Evolutionary conservation across 2,797 vertebrate genomes (phyloP), one percentile per base, ranked within the genome.

Genomic region (Menidia menidia): DNA sequence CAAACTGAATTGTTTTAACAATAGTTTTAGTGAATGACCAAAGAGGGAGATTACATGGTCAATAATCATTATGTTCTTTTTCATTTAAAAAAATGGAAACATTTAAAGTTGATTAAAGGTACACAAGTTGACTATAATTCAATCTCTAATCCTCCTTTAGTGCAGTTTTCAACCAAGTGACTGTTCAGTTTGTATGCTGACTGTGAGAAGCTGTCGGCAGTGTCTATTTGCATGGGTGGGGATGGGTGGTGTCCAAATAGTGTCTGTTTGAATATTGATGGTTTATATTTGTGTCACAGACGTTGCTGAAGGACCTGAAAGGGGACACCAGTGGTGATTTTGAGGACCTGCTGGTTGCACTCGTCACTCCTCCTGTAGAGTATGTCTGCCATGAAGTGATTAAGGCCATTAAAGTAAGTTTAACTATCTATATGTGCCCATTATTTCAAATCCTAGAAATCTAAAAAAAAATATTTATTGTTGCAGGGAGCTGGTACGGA

Each of bases 341-440:
- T 18, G 82, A 93, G 69, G 33, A 78, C 3, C 33, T 94, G 71
- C 85, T 96, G 82, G 91, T 94, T 68, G 93, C 93, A 2, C 93
- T 96, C 0, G 60, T 89, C 59, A 92, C 87, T 0, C 89, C 92
- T 0, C 93, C 94, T 0, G 93, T 92, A 0, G 39, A 64, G 44
- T 95, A 87, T 54, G 94, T 95, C 86, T 93, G 94, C 0, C 92
- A 94, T 45, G 92, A 95, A 78, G 83, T 95, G 41, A 93, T 84
- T 66, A 81, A 85, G 33, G 93, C 94, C 47, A 92, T 94, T 80
- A 92, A 93, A 44, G 96, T 96, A 82, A 79, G 69, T 0, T 58
- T 10, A 25, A 25, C 25, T 25, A 25, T 25, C 25, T 25, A 25
- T 25, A 25, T 25, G 25, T 25, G 25, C 25, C 1, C 25, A 25